A percentile compares a stretch with the other conserved stretches of the same genome.
Evolutionary conservation across 2,113 vertebrate species (phyloP).

Genomic region (Amphiprion percula): DNA sequence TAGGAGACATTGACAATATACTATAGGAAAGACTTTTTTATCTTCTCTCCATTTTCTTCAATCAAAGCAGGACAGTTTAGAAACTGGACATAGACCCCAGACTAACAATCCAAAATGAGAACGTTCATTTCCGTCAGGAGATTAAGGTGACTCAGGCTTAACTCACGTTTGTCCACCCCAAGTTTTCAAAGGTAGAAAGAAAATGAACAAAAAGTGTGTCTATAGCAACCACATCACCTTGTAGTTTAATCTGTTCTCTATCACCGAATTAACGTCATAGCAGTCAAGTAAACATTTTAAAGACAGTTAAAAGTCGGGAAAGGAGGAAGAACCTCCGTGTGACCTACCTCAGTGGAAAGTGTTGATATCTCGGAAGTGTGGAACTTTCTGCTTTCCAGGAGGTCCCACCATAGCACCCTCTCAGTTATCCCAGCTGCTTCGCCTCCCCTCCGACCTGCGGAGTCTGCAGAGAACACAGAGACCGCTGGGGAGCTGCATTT

Average conservation of each 20-base stretch:
- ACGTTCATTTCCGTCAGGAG: constrained; percentile 6
- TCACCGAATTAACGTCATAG: no score
- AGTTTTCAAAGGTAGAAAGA: constrained; percentile 4
- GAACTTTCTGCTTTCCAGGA: constrained; percentile 46
- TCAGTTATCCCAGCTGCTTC: constrained; percentile 30
- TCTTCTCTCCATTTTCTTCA: background rate
- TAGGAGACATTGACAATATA: background rate
- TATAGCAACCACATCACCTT: no score
- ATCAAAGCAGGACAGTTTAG: background rate
- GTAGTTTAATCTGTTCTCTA: no score
- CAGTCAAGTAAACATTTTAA: background rate
- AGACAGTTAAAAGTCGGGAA: background rate
- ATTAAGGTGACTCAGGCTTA: constrained; percentile 35
- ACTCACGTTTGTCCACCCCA: background rate
- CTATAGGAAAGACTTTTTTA: no score
- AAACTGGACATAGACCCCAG: background rate
- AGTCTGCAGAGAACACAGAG: constrained; percentile 12
- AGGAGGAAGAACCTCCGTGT: background rate
- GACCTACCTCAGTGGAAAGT: constrained; percentile 43
- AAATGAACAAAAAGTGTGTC: background rate
- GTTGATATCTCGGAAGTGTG: constrained; percentile 27
- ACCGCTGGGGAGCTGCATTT: constrained; percentile 42
- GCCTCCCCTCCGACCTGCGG: background rate
- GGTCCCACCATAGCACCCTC: constrained; percentile 57
- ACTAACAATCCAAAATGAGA: constrained; percentile 13